Percentiles rank a stretch among this genome's conserved stretches.
These are phyloP conservation scores for Charina bottae DNA, from an alignment of 2,113 vertebrate genomes.

Conservation along the genomic window DNA sequence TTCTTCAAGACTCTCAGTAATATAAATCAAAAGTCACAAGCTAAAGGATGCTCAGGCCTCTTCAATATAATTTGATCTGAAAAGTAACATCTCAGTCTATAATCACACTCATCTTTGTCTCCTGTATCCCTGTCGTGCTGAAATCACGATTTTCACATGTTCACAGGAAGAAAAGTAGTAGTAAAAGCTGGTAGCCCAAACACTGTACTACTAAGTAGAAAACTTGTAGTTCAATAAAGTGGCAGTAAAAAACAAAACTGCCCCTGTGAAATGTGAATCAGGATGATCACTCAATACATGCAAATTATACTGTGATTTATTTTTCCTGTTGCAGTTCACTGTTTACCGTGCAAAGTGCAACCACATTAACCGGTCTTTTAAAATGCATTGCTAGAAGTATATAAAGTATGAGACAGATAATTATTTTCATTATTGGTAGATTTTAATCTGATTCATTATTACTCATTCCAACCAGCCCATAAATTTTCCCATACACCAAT, in stretches of 20 bases:
- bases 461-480: not conserved
- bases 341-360: not conserved
- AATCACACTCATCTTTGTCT: not conserved
- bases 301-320: not conserved
- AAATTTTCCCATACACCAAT: not conserved
- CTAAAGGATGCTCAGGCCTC: not conserved
- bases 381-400: not conserved
- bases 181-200: not conserved
- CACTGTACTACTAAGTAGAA: not conserved
- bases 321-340: not conserved
- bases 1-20: not conserved
- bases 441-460: not conserved
- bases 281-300: not conserved
- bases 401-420: not conserved
- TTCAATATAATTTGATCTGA: not conserved
- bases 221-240: not conserved
- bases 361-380: not conserved
- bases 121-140: not conserved
- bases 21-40: slow-evolving; percentile 13
- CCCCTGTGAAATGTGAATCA: not conserved
- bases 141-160: not conserved
- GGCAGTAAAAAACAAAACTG: not conserved
- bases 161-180: not conserved
- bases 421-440: not conserved
- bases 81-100: not conserved